These are phyloP conservation scores for Papilio helenus DNA, from an alignment of 1,140 invertebrate genomes.

Conservation along the genomic window DNA sequence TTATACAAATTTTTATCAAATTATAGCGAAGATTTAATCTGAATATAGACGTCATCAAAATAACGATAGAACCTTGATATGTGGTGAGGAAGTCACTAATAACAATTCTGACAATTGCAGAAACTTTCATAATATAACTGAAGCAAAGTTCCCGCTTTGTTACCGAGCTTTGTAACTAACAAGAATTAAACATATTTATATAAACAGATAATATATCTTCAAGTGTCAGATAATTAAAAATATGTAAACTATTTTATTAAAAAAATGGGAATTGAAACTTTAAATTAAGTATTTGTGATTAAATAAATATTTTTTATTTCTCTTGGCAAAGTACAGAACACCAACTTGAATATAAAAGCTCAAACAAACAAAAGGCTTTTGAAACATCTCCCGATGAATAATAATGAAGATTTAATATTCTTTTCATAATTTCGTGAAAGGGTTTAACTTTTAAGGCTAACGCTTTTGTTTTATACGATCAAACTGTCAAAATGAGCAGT, in stretches of 20 bases:
- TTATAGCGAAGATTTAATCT: neutral
- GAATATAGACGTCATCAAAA: neutral
- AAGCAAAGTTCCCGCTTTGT: neutral
- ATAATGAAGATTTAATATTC: slow-evolving; percentile 21
- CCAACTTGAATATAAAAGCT: neutral
- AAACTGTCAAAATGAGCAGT: slow-evolving; percentile 2
- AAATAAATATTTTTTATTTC: neutral
- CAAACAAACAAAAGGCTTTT: slow-evolving; percentile 20
- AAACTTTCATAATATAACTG: slow-evolving; percentile 4
- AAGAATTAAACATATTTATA: neutral
- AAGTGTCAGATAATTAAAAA: too few species aligned
- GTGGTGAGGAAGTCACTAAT: neutral
- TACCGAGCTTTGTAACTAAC: neutral
- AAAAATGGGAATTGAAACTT: neutral
- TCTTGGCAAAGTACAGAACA: neutral
- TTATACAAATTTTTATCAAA: neutral
- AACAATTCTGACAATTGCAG: neutral
- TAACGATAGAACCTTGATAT: neutral
- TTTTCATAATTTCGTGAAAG: slow-evolving; percentile 9
- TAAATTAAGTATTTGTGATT: neutral
- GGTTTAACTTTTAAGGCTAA: slow-evolving; percentile 7
- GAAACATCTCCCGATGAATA: slow-evolving; percentile 11
- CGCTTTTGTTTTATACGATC: slow-evolving; percentile 8
- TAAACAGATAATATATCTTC: neutral
- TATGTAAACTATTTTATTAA: neutral